phyloP scores from a whole-genome alignment of 2,113 vertebrate species.

The Archocentrus centrarchus region DNA sequence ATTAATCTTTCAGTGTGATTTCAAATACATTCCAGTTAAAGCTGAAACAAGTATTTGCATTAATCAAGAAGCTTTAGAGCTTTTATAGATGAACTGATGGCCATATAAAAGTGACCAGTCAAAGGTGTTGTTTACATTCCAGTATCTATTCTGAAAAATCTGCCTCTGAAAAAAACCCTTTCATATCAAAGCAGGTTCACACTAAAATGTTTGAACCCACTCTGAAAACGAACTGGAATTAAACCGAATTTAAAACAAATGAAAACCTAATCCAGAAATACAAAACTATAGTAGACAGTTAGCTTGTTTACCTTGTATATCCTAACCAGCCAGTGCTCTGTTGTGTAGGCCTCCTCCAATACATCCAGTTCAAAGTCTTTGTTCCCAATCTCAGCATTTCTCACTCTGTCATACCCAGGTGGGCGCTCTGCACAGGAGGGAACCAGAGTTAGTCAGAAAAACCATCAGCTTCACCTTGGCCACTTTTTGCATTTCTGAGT shows the following conservation, averaged over 20 bases:
- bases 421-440: slow-evolving; percentile 87
- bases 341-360: slow-evolving; percentile 97
- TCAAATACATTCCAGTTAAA: neutral
- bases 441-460: neutral
- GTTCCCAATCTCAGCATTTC: slow-evolving; percentile 98
- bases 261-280: neutral
- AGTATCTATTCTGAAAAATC: neutral
- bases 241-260: neutral
- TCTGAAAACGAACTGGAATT: neutral
- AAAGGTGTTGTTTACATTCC: neutral
- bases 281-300: neutral
- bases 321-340: slow-evolving; percentile 98
- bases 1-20: accelerated
- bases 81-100: neutral
- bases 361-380: slow-evolving; percentile 99
- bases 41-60: neutral
- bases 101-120: neutral
- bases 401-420: slow-evolving; percentile 95
- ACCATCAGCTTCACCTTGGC: neutral
- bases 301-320: slow-evolving; percentile 94
- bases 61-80: neutral
- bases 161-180: accelerated
- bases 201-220: neutral
- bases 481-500: neutral
- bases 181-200: too few species aligned